Percentiles rank a stretch among this genome's conserved stretches.
phyloP scores from a whole-genome alignment of 2,888 invertebrate genomes.

The Diadromus collaris region DNA sequence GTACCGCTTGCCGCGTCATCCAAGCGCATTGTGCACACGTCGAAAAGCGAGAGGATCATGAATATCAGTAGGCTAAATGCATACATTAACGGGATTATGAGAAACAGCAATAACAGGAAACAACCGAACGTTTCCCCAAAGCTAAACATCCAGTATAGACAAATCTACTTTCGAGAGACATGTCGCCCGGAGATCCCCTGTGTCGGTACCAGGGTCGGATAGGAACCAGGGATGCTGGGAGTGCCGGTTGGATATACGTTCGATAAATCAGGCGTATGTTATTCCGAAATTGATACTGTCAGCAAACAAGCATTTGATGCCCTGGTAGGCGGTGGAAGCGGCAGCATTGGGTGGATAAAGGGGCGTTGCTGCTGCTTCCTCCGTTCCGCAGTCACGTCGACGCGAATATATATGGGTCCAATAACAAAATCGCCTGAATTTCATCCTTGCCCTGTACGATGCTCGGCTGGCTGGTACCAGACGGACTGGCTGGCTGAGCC shows the following conservation, averaged over 20 bases:
- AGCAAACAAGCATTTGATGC: conserved; percentile 73
- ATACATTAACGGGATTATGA: neutral
- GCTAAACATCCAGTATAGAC: neutral
- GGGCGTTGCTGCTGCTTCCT: conserved; percentile 39
- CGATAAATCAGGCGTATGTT: conserved; percentile 72
- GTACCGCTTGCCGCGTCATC: neutral
- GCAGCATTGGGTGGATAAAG: conserved; percentile 38
- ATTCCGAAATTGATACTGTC: conserved; percentile 76
- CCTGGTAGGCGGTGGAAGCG: conserved; percentile 57
- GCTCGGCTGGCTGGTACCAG: neutral
- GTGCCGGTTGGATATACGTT: conserved; percentile 66
- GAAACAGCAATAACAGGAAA: neutral
- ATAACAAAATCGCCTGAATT: conserved; percentile 67
- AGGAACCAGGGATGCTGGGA: conserved; percentile 50
- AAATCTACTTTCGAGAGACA: neutral
- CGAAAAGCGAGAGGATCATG: neutral
- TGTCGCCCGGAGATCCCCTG: conserved; percentile 7
- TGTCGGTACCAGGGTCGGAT: conserved; percentile 4
- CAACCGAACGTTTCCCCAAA: neutral
- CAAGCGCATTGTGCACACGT: neutral
- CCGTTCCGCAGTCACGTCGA: conserved; percentile 63
- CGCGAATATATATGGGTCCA: conserved; percentile 63
- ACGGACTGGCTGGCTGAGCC: neutral
- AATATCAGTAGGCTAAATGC: neutral
- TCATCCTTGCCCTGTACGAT: conserved; percentile 54